phyloP scores from a whole-genome alignment of 2,113 vertebrate species.

The Siniperca knerii region DNA sequence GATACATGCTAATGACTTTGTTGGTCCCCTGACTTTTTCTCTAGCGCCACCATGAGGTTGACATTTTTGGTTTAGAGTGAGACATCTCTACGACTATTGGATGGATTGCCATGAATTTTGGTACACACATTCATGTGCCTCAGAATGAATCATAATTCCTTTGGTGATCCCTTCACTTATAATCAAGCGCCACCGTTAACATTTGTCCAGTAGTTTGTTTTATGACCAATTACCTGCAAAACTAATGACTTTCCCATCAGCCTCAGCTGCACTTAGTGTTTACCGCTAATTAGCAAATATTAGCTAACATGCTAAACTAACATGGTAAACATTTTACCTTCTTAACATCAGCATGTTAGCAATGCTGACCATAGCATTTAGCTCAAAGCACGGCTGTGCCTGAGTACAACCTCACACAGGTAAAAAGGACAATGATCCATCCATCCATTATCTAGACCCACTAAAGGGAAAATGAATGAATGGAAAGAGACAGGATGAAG shows the following conservation, averaged over 20 bases:
- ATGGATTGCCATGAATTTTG: background rate
- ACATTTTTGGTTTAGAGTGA: background rate
- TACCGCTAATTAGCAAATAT: background rate
- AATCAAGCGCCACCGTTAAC: background rate
- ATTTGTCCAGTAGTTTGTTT: too few relatives aligned
- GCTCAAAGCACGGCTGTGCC: background rate
- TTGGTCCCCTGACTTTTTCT: too few relatives aligned
- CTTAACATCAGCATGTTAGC: background rate
- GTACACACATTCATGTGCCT: background rate
- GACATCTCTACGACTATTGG: background rate
- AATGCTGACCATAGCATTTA: background rate
- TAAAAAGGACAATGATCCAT: background rate
- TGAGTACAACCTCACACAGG: background rate
- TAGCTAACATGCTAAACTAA: background rate
- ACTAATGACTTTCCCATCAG: background rate
- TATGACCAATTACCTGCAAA: too few relatives aligned
- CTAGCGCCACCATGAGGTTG: too few relatives aligned
- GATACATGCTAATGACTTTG: too few relatives aligned
- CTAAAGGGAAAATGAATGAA: background rate
- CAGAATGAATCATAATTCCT: too few relatives aligned
- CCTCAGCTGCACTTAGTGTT: background rate
- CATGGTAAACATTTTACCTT: too few relatives aligned
- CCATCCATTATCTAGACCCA: background rate
- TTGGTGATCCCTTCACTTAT: too few relatives aligned
- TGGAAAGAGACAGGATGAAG: conserved; percentile 5